Evolutionary conservation across 2,797 vertebrate species (phyloP).

Genomic region (Serranus cabrilla): DNA sequence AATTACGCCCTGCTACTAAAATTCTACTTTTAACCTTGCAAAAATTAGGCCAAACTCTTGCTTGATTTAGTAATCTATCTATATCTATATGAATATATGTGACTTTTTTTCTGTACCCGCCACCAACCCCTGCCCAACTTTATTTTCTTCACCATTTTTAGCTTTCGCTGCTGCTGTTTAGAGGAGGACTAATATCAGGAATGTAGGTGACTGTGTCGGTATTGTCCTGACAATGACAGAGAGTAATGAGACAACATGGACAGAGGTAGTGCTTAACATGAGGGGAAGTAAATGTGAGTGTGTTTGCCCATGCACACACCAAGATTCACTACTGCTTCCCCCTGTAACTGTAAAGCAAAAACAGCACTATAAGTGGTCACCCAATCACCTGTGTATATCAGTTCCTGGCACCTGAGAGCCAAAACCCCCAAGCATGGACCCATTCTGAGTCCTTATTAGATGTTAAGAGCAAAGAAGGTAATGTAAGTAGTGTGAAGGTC

Average conservation of each 20-base stretch:
- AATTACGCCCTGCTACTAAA: slow-evolving; percentile 58
- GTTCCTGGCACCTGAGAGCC: neutral
- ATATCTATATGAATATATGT: slow-evolving; percentile 28
- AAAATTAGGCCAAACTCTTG: slow-evolving; percentile 56
- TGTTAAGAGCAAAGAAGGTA: no score
- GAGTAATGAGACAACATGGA: slow-evolving; percentile 16
- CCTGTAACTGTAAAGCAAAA: no score
- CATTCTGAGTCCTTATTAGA: neutral
- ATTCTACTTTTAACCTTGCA: slow-evolving; percentile 58
- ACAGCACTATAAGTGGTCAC: neutral
- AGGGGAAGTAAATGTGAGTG: neutral
- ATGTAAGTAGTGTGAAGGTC: no score
- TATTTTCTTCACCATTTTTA: neutral
- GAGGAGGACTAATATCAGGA: slow-evolving; percentile 6
- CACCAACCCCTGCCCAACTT: neutral
- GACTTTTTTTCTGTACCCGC: slow-evolving; percentile 5
- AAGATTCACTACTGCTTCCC: no score
- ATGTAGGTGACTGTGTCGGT: neutral
- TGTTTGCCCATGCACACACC: no score
- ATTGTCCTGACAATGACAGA: neutral
- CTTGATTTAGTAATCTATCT: slow-evolving; percentile 44
- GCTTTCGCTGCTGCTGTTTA: neutral
- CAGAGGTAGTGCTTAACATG: neutral
- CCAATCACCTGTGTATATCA: neutral
- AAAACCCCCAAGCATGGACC: neutral